Percentiles rank a stretch among this genome's conserved stretches.
These are phyloP conservation scores for Enteromius afrohamiltoni DNA, from an alignment of 2,797 vertebrate genomes.

Conservation along the genomic window DNA sequence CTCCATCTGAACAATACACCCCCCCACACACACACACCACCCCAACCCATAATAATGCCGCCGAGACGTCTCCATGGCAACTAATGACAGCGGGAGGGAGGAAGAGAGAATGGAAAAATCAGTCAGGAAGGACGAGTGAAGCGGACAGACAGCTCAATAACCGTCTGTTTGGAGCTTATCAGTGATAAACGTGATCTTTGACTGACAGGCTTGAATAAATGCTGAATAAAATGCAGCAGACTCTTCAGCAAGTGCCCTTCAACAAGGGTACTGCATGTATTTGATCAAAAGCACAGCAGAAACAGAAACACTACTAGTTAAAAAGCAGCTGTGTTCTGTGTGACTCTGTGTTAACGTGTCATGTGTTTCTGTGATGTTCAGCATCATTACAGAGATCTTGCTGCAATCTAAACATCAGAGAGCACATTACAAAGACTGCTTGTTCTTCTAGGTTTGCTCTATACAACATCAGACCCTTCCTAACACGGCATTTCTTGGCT, in stretches of 20 bases:
- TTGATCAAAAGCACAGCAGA: not conserved
- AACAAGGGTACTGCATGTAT: no score
- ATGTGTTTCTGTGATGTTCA: no score
- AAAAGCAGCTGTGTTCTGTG: no score
- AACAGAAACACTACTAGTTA: no score
- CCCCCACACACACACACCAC: constrained; percentile 13
- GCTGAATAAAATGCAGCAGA: not conserved
- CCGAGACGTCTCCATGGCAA: constrained; percentile 52
- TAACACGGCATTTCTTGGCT: no score
- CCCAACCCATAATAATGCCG: constrained; percentile 44
- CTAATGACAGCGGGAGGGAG: constrained; percentile 51
- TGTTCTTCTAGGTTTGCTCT: no score
- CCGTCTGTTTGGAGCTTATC: not conserved
- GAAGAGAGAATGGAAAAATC: constrained; percentile 34
- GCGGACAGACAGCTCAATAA: constrained; percentile 2
- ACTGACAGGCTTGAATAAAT: not conserved
- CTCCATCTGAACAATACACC: constrained; percentile 48
- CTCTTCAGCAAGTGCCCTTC: not conserved
- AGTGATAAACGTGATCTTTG: not conserved
- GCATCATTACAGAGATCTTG: no score
- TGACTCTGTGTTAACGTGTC: no score
- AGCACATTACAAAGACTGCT: no score
- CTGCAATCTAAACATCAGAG: no score
- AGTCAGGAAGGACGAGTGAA: constrained; percentile 19
- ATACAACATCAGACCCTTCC: no score